These are phyloP conservation scores for Berghia stephanieae DNA, from an alignment of 1,140 invertebrate genomes.

Conservation along the genomic window DNA sequence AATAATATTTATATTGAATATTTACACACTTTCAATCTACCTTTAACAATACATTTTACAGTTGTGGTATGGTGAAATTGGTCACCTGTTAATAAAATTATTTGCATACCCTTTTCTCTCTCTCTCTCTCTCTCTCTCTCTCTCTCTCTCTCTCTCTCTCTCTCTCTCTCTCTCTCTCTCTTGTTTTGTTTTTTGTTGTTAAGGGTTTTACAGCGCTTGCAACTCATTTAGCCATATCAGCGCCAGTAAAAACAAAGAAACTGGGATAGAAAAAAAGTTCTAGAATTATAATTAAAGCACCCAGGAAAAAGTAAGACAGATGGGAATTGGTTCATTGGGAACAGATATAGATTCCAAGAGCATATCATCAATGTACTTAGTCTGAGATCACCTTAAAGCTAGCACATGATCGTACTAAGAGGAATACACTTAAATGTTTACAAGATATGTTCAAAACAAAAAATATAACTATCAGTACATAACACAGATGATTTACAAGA, in stretches of 20 bases:
- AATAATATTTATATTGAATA: too few relatives aligned
- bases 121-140: neutral
- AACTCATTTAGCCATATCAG: neutral
- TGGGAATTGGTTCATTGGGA: too few relatives aligned
- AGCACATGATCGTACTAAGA: neutral
- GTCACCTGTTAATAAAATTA: neutral
- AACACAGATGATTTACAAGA: too few relatives aligned
- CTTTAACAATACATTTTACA: neutral
- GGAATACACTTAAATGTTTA: neutral
- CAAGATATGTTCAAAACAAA: too few relatives aligned
- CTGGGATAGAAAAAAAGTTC: too few relatives aligned
- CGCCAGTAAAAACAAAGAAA: too few relatives aligned
- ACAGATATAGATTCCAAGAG: too few relatives aligned
- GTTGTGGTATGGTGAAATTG: neutral
- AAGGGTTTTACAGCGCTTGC: neutral
- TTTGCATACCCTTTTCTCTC: neutral
- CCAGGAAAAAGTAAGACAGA: too few relatives aligned
- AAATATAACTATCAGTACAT: too few relatives aligned
- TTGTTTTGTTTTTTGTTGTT: neutral
- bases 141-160: neutral
- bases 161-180: constrained; percentile 10
- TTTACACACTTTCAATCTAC: neutral
- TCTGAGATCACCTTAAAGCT: too few relatives aligned
- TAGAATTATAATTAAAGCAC: too few relatives aligned
- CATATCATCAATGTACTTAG: neutral